phyloP scores from a whole-genome alignment of 2,113 vertebrate genomes.

The Anoplopoma fimbria region DNA sequence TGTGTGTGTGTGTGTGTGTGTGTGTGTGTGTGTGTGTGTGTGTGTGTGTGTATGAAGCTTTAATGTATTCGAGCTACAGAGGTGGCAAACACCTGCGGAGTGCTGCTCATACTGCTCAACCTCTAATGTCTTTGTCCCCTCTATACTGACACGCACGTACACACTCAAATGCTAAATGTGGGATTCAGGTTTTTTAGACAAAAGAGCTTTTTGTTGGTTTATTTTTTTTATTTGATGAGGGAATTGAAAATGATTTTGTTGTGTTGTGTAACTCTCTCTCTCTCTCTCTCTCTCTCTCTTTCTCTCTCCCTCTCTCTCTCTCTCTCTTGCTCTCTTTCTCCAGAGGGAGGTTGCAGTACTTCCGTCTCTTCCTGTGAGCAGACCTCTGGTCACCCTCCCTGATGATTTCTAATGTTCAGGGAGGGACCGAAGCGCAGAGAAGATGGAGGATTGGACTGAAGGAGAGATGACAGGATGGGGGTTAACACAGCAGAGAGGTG shows the following conservation, averaged over 20 bases:
- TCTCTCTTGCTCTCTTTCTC: constrained; percentile 21
- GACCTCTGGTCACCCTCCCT: constrained; percentile 41
- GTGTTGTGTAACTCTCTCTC: neutral
- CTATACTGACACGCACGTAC: constrained; percentile 7
- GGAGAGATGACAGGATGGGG: neutral
- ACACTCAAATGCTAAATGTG: neutral
- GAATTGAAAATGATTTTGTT: constrained; percentile 12
- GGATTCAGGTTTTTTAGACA: constrained; percentile 7
- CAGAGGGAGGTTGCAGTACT: constrained; percentile 34
- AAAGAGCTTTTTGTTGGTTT: constrained; percentile 23
- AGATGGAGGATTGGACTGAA: neutral
- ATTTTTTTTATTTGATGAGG: constrained; percentile 19
- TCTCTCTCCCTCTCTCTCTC: constrained; percentile 19
- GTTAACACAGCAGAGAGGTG: neutral
- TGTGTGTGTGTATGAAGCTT: constrained; percentile 38
- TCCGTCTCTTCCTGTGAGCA: constrained; percentile 29
- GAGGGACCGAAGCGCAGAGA: constrained; percentile 13
- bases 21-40: constrained; percentile 52
- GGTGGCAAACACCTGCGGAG: constrained; percentile 61
- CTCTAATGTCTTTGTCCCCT: constrained; percentile 49
- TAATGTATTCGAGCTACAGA: constrained; percentile 67
- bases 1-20: constrained; percentile 53
- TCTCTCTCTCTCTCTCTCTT: constrained; percentile 27
- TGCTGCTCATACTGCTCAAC: constrained; percentile 42
- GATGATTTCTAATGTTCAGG: constrained; percentile 42